phyloP scores from a whole-genome alignment of 2,113 vertebrate genomes.

The Geococcyx californianus region DNA sequence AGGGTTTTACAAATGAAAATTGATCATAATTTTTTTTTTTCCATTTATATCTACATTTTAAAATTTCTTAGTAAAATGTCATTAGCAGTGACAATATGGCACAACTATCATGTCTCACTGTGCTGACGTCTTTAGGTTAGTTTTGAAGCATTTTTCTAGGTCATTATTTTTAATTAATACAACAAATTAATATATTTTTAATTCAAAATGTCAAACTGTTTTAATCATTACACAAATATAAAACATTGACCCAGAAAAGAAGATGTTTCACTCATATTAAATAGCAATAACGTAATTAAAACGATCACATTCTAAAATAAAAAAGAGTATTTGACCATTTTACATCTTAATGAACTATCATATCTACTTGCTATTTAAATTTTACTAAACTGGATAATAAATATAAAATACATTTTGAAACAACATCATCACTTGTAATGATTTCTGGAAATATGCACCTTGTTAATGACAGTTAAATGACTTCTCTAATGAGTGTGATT shows the following conservation, averaged over 20 bases:
- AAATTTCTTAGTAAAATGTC: background rate
- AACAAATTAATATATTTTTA: conserved; percentile 40
- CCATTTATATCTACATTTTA: background rate
- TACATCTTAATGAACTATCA: conserved; percentile 37
- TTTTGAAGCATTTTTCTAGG: conserved; percentile 34
- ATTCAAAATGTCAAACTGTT: conserved; percentile 58
- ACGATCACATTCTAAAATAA: conserved; percentile 41
- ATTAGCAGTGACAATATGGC: background rate
- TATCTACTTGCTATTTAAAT: conserved; percentile 12
- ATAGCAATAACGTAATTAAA: conserved; percentile 44
- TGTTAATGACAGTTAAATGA: conserved; percentile 36
- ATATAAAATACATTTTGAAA: conserved; percentile 14
- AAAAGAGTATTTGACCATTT: conserved; percentile 34
- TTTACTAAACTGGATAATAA: conserved; percentile 12
- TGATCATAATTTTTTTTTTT: background rate
- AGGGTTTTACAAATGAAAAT: background rate
- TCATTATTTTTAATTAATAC: conserved; percentile 68
- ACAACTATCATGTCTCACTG: conserved; percentile 6
- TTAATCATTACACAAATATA: conserved; percentile 44
- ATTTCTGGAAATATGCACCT: conserved; percentile 26
- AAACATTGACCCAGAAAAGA: conserved; percentile 44
- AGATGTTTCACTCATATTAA: conserved; percentile 17
- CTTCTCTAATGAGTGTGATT: conserved; percentile 26
- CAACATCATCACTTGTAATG: background rate
- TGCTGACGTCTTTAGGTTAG: conserved; percentile 2